Conservation (phyloP, 1,140 invertebrate genomes). For the Centruroides sculpturatus region DNA sequence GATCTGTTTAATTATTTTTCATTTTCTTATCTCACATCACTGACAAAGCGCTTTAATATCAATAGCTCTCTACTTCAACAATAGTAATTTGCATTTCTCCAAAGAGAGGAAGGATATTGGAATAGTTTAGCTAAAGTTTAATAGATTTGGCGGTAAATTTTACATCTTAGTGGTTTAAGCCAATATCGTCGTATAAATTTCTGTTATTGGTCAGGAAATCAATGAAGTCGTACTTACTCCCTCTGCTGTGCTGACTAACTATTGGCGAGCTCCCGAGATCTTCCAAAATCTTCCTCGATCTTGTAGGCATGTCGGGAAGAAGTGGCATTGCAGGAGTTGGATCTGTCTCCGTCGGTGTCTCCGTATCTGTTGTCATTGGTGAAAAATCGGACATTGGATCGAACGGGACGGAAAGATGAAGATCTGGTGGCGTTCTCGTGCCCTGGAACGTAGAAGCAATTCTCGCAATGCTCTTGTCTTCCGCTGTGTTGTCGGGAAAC, state of each 20-base stretch:
- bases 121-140: too few relatives aligned
- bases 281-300: conserved; percentile 42
- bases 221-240: background rate
- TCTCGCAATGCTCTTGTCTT: conserved; percentile 37
- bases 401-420: background rate
- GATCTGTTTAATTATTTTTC: too few relatives aligned
- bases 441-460: conserved; percentile 35
- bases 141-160: too few relatives aligned
- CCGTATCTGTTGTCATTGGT: background rate
- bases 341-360: background rate
- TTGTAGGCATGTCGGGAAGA: conserved; percentile 43
- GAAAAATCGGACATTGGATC: conserved; percentile 4
- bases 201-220: too few relatives aligned
- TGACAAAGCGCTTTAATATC: too few relatives aligned
- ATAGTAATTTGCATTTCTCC: too few relatives aligned
- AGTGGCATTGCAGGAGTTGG: conserved; percentile 44
- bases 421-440: background rate
- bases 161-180: too few relatives aligned
- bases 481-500: conserved; percentile 23
- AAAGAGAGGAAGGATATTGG: too few relatives aligned
- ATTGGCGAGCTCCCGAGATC: conserved; percentile 42
- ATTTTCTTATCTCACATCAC: too few relatives aligned
- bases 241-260: background rate
- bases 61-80: too few relatives aligned
- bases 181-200: too few relatives aligned